Evolutionary conservation across 2,113 vertebrate genomes (phyloP), one percentile per base, ranked within the genome.

Genomic region (Hemiprocne comata): DNA sequence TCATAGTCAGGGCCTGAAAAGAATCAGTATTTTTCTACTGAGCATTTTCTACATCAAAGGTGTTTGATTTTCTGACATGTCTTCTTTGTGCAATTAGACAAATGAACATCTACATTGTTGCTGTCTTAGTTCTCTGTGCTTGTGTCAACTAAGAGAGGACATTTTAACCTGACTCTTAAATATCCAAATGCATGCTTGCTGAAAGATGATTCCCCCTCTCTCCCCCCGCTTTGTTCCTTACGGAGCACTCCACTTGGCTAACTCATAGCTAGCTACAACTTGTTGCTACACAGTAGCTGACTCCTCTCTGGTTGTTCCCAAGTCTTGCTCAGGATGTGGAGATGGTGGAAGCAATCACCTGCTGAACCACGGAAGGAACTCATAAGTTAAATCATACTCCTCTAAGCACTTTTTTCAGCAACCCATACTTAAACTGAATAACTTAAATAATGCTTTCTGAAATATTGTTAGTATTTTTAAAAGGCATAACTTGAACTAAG

Each of bases 121-220:
- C 82, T 53, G 38, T 51, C 78, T 75, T 76, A 9, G 50, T 87
- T 80, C 72, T 77, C 64, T 51, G 61, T 70, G 44, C 31, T 40
- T 25, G 28, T 71, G 60, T 71, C 79, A 71, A 65, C 48, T 33
- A 51, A 42, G 88, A 77, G 67, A 86, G 89, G 69, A 62, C 77
- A 70, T 79, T 91, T 85, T 65, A 82, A 70, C 71, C 8, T 83
- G 82, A 73, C 82, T 88, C 95, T 33, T 44, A 85, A 94, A 73
- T 82, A 65, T 40, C 82, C 71, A 79, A 78, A n/a, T 36, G 50
- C 5, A 0, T 58, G 9, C 67, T 91, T 54, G 42, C 66, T 95
- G 90, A 75, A 93, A 91, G 85, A 44, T 50, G 74, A 93, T 77
- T 80, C 87, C 55, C 6, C 7, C 17, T 46, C 61, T 74, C 84